phyloP scores from a whole-genome alignment of 2,113 vertebrate genomes.

The Chitala chitala region DNA sequence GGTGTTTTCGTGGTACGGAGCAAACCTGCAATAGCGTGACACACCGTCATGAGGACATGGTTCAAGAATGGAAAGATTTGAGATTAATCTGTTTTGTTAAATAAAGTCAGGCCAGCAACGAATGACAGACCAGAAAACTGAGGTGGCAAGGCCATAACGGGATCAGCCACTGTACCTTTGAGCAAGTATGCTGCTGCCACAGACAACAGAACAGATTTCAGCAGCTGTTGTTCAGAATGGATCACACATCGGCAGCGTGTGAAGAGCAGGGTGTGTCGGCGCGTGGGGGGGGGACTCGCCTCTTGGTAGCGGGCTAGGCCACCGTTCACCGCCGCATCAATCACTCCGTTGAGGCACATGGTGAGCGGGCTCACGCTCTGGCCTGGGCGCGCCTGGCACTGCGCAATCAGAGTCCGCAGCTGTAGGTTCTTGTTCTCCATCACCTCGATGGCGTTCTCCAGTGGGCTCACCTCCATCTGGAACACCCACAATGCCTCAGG shows the following conservation, averaged over 20 bases:
- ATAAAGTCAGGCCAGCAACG: too few relatives aligned
- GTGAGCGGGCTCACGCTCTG: conserved; percentile 96
- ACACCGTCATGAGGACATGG: too few relatives aligned
- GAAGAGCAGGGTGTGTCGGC: not conserved
- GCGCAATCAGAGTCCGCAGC: conserved; percentile 84
- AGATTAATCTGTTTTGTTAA: too few relatives aligned
- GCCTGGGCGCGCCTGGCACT: conserved; percentile 93
- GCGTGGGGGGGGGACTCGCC: conserved; percentile 50
- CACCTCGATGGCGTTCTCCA: conserved; percentile 97
- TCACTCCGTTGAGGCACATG: conserved; percentile 97
- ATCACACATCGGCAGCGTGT: too few relatives aligned
- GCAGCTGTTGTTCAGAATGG: not conserved
- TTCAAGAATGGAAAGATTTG: too few relatives aligned
- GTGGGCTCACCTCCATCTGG: conserved; percentile 94
- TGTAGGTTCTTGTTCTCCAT: conserved; percentile 97
- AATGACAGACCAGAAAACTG: too few relatives aligned
- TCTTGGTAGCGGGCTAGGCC: conserved; percentile 96
- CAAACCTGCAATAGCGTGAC: too few relatives aligned
- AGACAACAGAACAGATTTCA: not conserved
- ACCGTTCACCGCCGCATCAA: conserved; percentile 95
- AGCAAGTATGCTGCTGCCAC: too few relatives aligned
- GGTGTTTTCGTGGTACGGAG: too few relatives aligned
- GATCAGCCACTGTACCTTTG: too few relatives aligned
- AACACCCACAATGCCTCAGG: conserved; percentile 17
- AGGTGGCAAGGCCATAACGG: too few relatives aligned